phyloP scores from a whole-genome alignment of 2,888 invertebrate genomes.

The Hemicrepidius hirtus region DNA sequence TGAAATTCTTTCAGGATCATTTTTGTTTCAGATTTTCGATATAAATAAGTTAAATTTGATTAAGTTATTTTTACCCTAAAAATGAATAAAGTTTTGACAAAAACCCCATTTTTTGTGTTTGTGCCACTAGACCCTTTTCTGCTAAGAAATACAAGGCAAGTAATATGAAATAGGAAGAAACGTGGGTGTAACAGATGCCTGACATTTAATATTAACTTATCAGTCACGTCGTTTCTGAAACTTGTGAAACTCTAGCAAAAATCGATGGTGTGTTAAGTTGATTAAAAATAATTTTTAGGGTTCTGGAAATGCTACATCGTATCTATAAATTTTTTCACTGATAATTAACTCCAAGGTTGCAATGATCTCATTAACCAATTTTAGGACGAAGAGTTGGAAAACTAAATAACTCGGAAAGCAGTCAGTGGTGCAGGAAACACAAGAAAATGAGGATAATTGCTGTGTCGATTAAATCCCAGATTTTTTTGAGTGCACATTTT shows the following conservation, averaged over 20 bases:
- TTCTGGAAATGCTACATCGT: no score
- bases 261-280: neutral
- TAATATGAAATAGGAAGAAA: conserved; percentile 36
- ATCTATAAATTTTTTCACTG: no score
- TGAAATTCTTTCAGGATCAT: neutral
- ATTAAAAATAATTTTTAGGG: no score
- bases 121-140: neutral
- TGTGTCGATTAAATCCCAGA: conserved; percentile 34
- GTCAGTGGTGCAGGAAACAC: conserved; percentile 32
- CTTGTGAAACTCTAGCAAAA: conserved; percentile 8
- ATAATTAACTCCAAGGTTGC: conserved; percentile 1
- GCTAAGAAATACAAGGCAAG: conserved; percentile 11
- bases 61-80: conserved; percentile 6
- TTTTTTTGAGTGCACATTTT: conserved; percentile 36
- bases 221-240: conserved; percentile 13
- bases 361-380: conserved; percentile 13
- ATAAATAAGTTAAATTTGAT: conserved; percentile 9
- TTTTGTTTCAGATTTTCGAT: conserved; percentile 9
- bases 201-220: conserved; percentile 40
- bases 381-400: conserved; percentile 23
- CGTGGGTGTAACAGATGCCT: conserved; percentile 37
- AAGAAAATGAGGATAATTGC: conserved; percentile 39
- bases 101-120: neutral
- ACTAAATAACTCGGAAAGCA: conserved; percentile 34
- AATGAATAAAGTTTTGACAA: conserved; percentile 2